phyloP scores from a whole-genome alignment of 2,113 vertebrate species.

The Chunga burmeisteri region DNA sequence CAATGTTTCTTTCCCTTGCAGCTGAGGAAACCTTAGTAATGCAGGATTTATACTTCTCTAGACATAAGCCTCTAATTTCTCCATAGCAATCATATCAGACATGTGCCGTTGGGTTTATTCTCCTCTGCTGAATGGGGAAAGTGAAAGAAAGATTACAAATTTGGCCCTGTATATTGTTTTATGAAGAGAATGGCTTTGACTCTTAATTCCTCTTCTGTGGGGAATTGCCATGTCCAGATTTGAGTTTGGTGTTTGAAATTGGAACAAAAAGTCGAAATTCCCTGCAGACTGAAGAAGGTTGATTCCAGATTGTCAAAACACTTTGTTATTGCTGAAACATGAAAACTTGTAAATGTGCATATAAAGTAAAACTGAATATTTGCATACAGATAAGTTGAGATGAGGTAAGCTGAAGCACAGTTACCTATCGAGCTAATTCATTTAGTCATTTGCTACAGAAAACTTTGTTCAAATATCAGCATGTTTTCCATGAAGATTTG shows the following conservation, averaged over 20 bases:
- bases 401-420: neutral
- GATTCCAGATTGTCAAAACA: neutral
- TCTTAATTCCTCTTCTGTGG: neutral
- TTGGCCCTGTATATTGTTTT: neutral
- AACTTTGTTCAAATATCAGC: neutral
- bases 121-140: neutral
- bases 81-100: neutral
- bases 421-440: neutral
- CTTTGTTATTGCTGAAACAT: neutral
- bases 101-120: neutral
- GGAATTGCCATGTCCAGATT: neutral
- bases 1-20: slow-evolving; percentile 46
- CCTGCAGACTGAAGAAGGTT: neutral
- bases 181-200: neutral
- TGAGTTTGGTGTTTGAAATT: neutral
- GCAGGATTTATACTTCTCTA: neutral
- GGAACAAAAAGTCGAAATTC: neutral
- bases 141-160: neutral
- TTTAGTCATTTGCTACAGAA: neutral
- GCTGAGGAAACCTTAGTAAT: neutral
- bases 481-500: neutral
- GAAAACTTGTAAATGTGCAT: neutral
- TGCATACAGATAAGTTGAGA: neutral
- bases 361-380: neutral
- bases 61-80: neutral